Evolutionary conservation across 2,888 invertebrate genomes (phyloP).

Genomic region (Bellardia bayeri): DNA sequence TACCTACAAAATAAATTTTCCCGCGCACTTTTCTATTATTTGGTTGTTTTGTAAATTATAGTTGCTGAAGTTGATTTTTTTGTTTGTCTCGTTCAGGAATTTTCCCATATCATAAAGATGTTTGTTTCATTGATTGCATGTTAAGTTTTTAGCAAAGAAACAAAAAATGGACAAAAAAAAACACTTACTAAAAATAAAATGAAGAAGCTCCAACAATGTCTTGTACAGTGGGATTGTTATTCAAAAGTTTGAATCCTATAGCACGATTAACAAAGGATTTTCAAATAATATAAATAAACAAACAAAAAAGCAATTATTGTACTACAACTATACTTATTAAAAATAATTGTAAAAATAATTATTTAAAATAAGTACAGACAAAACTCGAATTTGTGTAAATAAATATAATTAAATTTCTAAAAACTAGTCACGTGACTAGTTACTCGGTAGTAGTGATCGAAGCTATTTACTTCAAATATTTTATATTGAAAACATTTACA

Average conservation of each 20-base stretch:
- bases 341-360: too few species aligned
- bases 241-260: not conserved
- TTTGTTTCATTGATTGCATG: slow-evolving; percentile 79
- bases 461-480: too few species aligned
- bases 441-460: too few species aligned
- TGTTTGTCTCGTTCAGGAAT: slow-evolving; percentile 75
- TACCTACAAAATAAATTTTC: slow-evolving; percentile 77
- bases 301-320: too few species aligned
- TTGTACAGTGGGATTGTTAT: slow-evolving; percentile 25
- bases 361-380: too few species aligned
- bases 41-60: slow-evolving; percentile 53
- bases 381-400: too few species aligned
- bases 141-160: slow-evolving; percentile 61
- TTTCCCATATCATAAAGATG: slow-evolving; percentile 82
- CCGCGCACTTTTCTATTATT: slow-evolving; percentile 78
- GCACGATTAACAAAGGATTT: too few species aligned
- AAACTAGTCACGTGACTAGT: too few species aligned
- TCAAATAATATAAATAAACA: too few species aligned
- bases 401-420: too few species aligned
- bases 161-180: slow-evolving; percentile 11
- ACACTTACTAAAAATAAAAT: slow-evolving; percentile 26
- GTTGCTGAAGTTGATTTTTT: slow-evolving; percentile 36
- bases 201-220: slow-evolving; percentile 46
- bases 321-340: too few species aligned
- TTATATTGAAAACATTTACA: too few species aligned